Conservation (phyloP, 2,113 vertebrate species). For the Siphamia tubifer region DNA sequence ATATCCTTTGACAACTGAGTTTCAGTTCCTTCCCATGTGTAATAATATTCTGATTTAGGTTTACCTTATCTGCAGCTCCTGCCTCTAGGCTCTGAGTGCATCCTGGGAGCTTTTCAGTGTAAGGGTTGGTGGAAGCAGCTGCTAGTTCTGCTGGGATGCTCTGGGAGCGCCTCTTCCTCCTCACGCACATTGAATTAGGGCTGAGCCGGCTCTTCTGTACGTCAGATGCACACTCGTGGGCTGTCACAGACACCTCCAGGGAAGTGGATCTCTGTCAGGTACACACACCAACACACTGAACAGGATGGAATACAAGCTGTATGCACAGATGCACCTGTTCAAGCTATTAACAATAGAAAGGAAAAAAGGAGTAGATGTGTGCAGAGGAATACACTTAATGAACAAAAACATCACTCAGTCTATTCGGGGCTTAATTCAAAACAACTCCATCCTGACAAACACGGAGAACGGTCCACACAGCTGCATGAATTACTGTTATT, state of each 20-base stretch:
- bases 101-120: conserved; percentile 61
- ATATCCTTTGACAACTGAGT: neutral
- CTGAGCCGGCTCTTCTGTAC: conserved; percentile 54
- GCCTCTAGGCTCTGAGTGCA: conserved; percentile 49
- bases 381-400: conserved; percentile 8
- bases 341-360: conserved; percentile 53
- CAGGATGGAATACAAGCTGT: conserved; percentile 22
- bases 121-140: conserved; percentile 57
- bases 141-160: conserved; percentile 70
- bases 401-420: conserved; percentile 43
- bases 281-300: conserved; percentile 43
- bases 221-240: conserved; percentile 38
- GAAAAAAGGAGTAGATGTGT: conserved; percentile 23
- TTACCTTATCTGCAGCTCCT: conserved; percentile 68
- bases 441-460: conserved; percentile 30
- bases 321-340: conserved; percentile 49
- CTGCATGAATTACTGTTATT: conserved; percentile 48
- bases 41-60: neutral
- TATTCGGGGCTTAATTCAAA: conserved; percentile 21
- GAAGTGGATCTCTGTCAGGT: conserved; percentile 71
- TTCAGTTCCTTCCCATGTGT: neutral
- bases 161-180: conserved; percentile 47
- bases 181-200: conserved; percentile 40
- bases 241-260: conserved; percentile 65
- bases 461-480: conserved; percentile 24